phyloP scores from a whole-genome alignment of 2,888 invertebrate species.

The Hirtodrosophila duncani region DNA sequence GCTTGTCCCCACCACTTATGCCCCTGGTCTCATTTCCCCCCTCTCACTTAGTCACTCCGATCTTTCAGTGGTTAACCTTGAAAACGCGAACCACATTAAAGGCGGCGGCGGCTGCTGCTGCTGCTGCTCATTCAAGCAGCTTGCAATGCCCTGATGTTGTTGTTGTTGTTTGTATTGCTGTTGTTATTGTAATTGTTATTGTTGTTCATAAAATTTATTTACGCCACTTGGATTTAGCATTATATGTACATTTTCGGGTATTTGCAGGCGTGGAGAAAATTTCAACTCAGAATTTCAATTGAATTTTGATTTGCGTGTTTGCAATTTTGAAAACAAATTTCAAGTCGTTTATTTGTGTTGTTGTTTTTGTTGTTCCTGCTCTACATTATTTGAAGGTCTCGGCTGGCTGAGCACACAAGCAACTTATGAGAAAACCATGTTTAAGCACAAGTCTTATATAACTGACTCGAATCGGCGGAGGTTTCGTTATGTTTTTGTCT shows the following conservation, averaged over 20 bases:
- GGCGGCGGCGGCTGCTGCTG: constrained; percentile 26
- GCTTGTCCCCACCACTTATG: not conserved
- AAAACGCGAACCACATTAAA: constrained; percentile 21
- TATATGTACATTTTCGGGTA: constrained; percentile 20
- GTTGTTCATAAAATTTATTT: constrained; percentile 13
- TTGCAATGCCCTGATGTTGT: constrained; percentile 16
- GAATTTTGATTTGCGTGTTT: constrained; percentile 34
- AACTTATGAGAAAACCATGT: not conserved
- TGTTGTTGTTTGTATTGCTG: constrained; percentile 17
- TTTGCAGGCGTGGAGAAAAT: constrained; percentile 5
- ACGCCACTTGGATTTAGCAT: constrained; percentile 17
- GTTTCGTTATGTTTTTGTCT: constrained; percentile 5
- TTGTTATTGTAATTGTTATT: constrained; percentile 19
- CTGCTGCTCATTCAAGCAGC: constrained; percentile 56
- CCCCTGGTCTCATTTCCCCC: not conserved
- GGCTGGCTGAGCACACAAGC: constrained; percentile 23
- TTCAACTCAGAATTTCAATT: constrained; percentile 12
- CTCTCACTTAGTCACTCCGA: not conserved
- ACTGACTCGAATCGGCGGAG: too few relatives aligned
- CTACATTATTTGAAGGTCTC: constrained; percentile 43
- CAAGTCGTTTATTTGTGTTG: constrained; percentile 3
- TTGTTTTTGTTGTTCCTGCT: constrained; percentile 22
- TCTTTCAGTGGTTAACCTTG: constrained; percentile 51
- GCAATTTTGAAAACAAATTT: constrained; percentile 13
- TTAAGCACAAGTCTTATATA: not conserved